Evolutionary conservation across 2,797 vertebrate genomes (phyloP).

Genomic region (Crenuchus spilurus): DNA sequence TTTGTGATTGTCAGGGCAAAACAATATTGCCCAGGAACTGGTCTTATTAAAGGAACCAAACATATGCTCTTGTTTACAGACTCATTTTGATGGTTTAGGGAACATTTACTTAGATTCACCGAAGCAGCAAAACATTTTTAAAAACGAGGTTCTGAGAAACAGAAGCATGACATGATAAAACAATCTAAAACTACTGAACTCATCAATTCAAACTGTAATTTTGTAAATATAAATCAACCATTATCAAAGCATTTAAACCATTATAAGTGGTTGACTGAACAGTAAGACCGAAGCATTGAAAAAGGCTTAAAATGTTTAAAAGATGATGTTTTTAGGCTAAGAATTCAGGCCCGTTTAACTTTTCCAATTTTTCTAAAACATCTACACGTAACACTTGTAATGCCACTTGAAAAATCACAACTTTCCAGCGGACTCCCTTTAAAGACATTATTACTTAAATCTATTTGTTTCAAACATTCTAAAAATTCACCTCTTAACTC

Average conservation of each 20-base stretch:
- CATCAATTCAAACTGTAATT: neutral
- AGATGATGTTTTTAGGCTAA: neutral
- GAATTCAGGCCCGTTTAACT: neutral
- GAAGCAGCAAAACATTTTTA: neutral
- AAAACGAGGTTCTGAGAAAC: slow-evolving; percentile 12
- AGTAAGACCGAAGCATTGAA: neutral
- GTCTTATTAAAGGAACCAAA: neutral
- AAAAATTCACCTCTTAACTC: slow-evolving; percentile 1
- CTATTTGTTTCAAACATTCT: slow-evolving; percentile 2
- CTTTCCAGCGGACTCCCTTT: slow-evolving; percentile 10
- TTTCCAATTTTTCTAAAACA: slow-evolving; percentile 8
- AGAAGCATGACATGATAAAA: neutral
- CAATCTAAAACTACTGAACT: slow-evolving; percentile 1
- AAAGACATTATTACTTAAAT: slow-evolving; percentile 1
- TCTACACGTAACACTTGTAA: slow-evolving; percentile 8
- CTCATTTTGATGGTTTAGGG: neutral
- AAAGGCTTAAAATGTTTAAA: neutral
- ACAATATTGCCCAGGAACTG: neutral
- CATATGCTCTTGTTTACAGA: neutral
- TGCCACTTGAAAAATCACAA: slow-evolving; percentile 4
- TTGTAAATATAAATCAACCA: slow-evolving; percentile 7
- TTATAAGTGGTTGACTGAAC: slow-evolving; percentile 19
- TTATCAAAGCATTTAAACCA: slow-evolving; percentile 35
- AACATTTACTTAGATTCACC: neutral
- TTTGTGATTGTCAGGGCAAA: neutral